Percentiles rank a stretch among this genome's conserved stretches.
phyloP scores from a whole-genome alignment of 2,797 vertebrate genomes.

The Chloroceryle inda region DNA sequence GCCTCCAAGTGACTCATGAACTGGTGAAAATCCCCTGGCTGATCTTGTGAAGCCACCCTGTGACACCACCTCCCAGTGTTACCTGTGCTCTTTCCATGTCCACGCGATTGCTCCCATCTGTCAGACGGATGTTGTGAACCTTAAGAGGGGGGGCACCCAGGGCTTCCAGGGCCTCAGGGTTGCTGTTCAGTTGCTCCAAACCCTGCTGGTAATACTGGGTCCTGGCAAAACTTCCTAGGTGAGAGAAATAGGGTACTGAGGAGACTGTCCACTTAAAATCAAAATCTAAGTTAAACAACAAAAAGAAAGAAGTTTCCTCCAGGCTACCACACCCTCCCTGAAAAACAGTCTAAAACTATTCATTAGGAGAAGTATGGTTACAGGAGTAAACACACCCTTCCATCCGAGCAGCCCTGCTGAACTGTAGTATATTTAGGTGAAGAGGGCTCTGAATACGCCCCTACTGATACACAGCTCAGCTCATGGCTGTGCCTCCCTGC shows the following conservation, averaged over 20 bases:
- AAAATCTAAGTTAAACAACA: background rate
- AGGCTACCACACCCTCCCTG: background rate
- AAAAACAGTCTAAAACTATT: background rate
- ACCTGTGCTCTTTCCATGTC: conserved; percentile 83
- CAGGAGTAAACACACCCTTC: background rate
- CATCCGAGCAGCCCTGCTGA: background rate
- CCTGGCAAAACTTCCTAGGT: conserved; percentile 77
- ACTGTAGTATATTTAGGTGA: background rate
- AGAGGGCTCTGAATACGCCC: background rate
- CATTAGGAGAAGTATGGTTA: background rate
- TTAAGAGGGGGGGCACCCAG: conserved; percentile 87
- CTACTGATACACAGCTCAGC: background rate
- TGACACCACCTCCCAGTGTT: background rate
- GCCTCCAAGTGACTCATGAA: background rate
- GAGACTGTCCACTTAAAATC: background rate
- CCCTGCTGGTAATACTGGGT: conserved; percentile 85
- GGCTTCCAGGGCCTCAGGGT: conserved; percentile 81
- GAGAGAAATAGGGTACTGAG: background rate
- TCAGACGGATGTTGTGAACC: conserved; percentile 85
- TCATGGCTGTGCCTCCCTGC: background rate
- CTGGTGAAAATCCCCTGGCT: background rate
- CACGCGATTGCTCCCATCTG: conserved; percentile 81
- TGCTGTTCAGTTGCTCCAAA: conserved; percentile 81
- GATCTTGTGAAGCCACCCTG: background rate
- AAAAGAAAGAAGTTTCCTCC: background rate